Evolutionary conservation across 2,113 vertebrate genomes (phyloP), one percentile per base, ranked within the genome.

Genomic region (Colossoma macropomum): DNA sequence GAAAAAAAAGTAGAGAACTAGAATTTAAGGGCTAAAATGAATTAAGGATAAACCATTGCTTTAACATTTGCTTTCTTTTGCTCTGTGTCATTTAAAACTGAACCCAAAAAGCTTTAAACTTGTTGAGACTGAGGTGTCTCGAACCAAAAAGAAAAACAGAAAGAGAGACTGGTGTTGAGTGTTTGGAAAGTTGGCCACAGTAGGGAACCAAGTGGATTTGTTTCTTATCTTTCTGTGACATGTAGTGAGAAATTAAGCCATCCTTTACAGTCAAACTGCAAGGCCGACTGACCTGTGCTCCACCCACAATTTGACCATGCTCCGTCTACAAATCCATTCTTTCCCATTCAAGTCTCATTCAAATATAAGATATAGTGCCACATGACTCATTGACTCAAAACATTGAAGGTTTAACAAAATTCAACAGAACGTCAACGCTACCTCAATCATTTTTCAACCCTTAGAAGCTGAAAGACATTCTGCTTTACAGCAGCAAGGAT

Each of bases 31-130:
- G 88, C 89, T 91, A 91, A 87, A 85, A 91, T 84, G 89, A 92
- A 90, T 88, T 87, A 88, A 79, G 73, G n/a, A 17, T 88, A 86
- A 80, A 81, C 75, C 50, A 87, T 87, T 90, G 88, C 86, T 92
- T 93, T 93, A 92, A 93, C 81, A 63, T 84, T 81, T 87, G 66
- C 41, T 79, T 86, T 82, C 62, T 83, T 84, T 84, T 79, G 50
- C 27, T 85, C 80, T 72, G 81, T 75, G 80, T 86, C 73, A 81
- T 82, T 81, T 73, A 79, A 84, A 88, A 83, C 30, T 86, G 83
- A 85, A 87, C 86, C 66, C 30, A 79, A 75, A 88, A 92, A 93
- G 92, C 92, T 92, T 93, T 93, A 94, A 84, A 85, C 74, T 79
- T 80, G 87, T 85, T 82, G 72, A 79, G 82, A 86, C 60, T n/a